Conservation (phyloP, 2,113 vertebrate species). For the Petroica traversi region DNA sequence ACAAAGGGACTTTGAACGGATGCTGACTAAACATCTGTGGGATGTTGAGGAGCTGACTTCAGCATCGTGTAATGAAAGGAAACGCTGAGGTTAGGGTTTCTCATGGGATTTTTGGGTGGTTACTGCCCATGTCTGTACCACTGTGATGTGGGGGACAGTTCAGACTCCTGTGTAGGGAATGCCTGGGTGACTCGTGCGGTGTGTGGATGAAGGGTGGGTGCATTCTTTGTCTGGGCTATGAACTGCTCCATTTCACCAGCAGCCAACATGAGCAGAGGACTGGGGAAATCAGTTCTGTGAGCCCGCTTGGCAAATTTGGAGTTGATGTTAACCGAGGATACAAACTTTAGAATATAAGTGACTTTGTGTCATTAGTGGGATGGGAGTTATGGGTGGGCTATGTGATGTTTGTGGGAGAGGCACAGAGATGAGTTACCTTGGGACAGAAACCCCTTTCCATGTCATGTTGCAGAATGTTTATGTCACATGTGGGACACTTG, state of each 20-base stretch:
- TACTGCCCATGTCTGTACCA: neutral
- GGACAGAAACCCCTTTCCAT: neutral
- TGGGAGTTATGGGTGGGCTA: neutral
- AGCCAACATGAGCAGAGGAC: neutral
- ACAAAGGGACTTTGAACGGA: neutral
- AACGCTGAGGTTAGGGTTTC: neutral
- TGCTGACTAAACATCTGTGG: neutral
- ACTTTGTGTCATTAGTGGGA: neutral
- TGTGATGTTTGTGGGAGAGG: neutral
- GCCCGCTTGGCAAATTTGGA: neutral
- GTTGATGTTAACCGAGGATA: neutral
- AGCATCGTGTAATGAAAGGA: neutral
- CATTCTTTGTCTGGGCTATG: neutral
- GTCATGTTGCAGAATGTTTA: neutral
- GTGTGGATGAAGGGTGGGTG: neutral
- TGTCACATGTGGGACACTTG: rapidly evolving
- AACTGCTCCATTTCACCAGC: neutral
- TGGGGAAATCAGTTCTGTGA: neutral
- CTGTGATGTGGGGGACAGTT: neutral
- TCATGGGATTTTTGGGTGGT: neutral
- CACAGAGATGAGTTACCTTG: too few species aligned
- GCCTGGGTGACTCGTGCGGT: rapidly evolving
- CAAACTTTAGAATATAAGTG: rapidly evolving
- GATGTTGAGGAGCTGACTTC: neutral
- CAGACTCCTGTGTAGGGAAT: neutral